Percentiles rank a stretch among this genome's conserved stretches.
Conservation (phyloP, 2,113 vertebrate species). For the Empidonax traillii region DNA sequence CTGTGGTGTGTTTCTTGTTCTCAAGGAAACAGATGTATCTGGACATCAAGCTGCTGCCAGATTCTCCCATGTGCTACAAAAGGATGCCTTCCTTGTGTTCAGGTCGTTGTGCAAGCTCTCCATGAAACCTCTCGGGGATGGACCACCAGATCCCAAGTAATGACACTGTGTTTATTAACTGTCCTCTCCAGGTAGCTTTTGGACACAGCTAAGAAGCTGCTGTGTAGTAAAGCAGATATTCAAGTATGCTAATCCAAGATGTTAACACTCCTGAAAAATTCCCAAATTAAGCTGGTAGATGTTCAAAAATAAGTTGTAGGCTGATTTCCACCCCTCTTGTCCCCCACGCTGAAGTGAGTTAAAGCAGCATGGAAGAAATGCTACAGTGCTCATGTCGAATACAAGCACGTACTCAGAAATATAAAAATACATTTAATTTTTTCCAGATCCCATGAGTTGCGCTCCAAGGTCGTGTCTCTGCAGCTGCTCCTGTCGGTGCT, state of each 20-base stretch:
- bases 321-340: neutral
- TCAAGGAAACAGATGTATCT: slow-evolving; percentile 86
- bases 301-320: neutral
- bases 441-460: slow-evolving; percentile 91
- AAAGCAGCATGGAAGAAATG: neutral
- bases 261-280: neutral
- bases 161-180: neutral
- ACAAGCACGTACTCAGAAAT: neutral
- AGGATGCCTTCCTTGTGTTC: slow-evolving; percentile 97
- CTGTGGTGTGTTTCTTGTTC: neutral
- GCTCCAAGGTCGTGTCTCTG: slow-evolving; percentile 95
- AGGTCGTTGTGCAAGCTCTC: slow-evolving; percentile 96
- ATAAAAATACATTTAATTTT: neutral
- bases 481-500: slow-evolving; percentile 94
- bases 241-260: neutral
- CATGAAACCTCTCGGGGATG: slow-evolving; percentile 96
- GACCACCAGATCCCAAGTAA: slow-evolving; percentile 98
- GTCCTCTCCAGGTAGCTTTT: neutral
- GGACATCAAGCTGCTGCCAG: slow-evolving; percentile 77
- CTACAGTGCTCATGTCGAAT: neutral
- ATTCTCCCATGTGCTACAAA: slow-evolving; percentile 94
- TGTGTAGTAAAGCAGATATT: neutral
- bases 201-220: neutral
- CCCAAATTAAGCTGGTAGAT: neutral
- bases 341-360: neutral